A percentile compares a stretch with the other conserved stretches of the same genome.
These are phyloP conservation scores for Arvicanthis niloticus DNA, from an alignment of 2,113 vertebrate species.

Conservation along the genomic window DNA sequence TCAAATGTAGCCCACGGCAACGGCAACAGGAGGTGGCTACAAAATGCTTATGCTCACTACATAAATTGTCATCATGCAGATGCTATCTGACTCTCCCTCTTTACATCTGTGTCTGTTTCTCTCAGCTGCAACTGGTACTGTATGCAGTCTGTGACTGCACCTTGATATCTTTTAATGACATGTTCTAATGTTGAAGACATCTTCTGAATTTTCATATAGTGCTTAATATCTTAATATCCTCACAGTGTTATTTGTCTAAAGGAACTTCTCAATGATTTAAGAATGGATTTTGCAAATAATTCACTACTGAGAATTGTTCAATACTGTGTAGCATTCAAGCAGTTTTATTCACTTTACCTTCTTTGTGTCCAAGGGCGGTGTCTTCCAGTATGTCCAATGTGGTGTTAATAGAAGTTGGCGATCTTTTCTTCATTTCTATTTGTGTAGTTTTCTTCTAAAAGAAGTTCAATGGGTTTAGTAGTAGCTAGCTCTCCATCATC, in stretches of 20 bases:
- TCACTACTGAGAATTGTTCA: conserved; percentile 84
- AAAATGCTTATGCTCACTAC: background rate
- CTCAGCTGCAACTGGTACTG: background rate
- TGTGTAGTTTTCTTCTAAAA: conserved; percentile 89
- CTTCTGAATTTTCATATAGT: background rate
- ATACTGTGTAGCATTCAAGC: conserved; percentile 88
- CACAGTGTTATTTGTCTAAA: background rate
- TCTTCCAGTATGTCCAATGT: conserved; percentile 89
- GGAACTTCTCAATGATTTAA: background rate
- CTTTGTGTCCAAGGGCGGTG: conserved; percentile 86
- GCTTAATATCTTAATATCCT: background rate
- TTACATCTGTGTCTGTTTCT: background rate
- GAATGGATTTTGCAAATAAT: background rate
- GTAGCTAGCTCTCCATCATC: background rate
- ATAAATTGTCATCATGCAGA: background rate
- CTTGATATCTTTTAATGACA: background rate
- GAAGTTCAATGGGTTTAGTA: background rate
- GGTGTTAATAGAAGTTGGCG: conserved; percentile 84
- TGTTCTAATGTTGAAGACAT: background rate
- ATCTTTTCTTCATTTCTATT: conserved; percentile 87
- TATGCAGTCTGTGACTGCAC: background rate
- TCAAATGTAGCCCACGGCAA: background rate
- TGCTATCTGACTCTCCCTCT: background rate
- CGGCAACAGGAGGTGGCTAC: background rate
- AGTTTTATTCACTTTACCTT: conserved; percentile 90